Evolutionary conservation across 2,797 vertebrate genomes (phyloP), one percentile per base, ranked within the genome.

Genomic region (Neomorphus geoffroyi): DNA sequence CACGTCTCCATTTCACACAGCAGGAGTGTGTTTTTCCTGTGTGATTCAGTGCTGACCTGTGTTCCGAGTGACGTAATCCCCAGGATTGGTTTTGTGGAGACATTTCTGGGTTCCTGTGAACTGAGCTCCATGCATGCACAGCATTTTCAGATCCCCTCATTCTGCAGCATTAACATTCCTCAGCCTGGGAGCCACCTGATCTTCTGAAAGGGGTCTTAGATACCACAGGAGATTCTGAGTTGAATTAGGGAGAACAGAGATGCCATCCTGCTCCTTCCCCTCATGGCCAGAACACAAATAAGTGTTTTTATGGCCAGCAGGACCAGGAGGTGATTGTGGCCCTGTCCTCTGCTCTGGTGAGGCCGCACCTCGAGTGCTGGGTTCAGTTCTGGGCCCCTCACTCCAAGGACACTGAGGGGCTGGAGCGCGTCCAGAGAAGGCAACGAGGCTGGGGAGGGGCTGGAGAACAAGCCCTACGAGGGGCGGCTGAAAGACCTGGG

Each of bases 31-130:
- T 53, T 78, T 79, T 19, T 32, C 30, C 58, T 32, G 4, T 56
- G 60, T 94, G 93, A 96, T 78, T 95, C 95, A 95, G 79, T 90
- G 82, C 70, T 92, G 60, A 65, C 80, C 92, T 80, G 30, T 67
- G 56, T 92, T 95, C 65, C 81, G 85, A 79, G 86, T 94, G 90
- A 95, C 0, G 24, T 88, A 22, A 89, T 89, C 32, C 53, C 56
- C 0, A 0, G 79, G 60, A 65, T 50, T 33, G 86, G 45, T 74
- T 85, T 88, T 61, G 3, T 39, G 58, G 80, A 73, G 74, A 80
- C 1, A 2, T 84, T 93, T 66, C 73, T 88, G 73, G 66, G 35
- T 84, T 87, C 81, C 33, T 80, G 69, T 0, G 11, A 39, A 43
- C 35, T 24, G 5, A 65, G 79, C 54, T 90, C 24, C 1, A 4